A percentile compares a stretch with the other conserved stretches of the same genome.
These are phyloP conservation scores for Manacus vitellinus DNA, from an alignment of 2,113 vertebrate species.

Conservation along the genomic window DNA sequence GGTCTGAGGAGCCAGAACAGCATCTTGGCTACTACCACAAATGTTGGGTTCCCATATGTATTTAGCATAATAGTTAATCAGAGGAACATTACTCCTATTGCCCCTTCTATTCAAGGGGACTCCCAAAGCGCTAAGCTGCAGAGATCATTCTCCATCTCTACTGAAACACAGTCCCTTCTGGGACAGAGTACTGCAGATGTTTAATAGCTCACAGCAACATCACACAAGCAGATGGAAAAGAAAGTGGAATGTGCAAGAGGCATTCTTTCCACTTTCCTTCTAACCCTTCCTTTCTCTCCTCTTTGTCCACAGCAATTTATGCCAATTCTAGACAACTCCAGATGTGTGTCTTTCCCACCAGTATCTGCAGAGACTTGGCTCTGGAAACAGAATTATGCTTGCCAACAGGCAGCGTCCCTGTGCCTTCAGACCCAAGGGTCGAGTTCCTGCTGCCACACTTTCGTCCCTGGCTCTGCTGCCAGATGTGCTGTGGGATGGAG, in stretches of 20 bases:
- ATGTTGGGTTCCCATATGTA: neutral
- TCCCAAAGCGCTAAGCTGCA: neutral
- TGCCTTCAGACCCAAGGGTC: neutral
- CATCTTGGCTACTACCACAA: neutral
- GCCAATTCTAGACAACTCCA: conserved; percentile 28
- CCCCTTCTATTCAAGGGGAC: neutral
- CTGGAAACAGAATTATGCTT: neutral
- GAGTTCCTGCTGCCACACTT: neutral
- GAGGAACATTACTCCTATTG: neutral
- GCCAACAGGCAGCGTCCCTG: neutral
- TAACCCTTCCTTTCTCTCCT: neutral
- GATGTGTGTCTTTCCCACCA: conserved; percentile 24
- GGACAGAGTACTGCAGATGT: conserved; percentile 5
- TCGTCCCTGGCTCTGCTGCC: neutral
- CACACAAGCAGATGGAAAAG: conserved; percentile 38
- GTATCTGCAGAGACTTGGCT: conserved; percentile 27
- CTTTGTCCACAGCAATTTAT: neutral
- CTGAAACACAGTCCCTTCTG: neutral
- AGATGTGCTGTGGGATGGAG: neutral
- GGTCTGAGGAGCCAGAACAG: neutral
- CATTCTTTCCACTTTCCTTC: conserved; percentile 33
- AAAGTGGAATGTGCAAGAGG: conserved; percentile 2
- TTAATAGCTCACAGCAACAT: conserved; percentile 25
- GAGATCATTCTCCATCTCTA: neutral
- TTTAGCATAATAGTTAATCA: neutral